Base-by-base conservation (phyloP, 2,888 invertebrate genomes). In the Coenonympha glycerion region DNA sequence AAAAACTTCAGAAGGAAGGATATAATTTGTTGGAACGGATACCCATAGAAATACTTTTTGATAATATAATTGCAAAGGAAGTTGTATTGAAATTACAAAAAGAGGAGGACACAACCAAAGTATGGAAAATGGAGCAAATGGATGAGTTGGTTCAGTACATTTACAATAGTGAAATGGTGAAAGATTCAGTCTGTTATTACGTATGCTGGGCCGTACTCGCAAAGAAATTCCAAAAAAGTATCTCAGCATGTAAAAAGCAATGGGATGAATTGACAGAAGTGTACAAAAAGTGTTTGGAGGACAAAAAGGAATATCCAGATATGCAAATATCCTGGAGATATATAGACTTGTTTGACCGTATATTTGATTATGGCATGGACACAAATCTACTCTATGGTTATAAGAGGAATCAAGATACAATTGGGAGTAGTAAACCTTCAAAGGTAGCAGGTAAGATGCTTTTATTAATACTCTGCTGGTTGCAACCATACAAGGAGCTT, bases 281-380 rank as follows among this genome's bases (percentile, higher is more conserved):
- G 0, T 87, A 87, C 37, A 77, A 74, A 41, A 65, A 69, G 1
- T 75, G 82, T 42, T 63, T 86, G 30, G 65, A 76, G 11, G 79
- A 83, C 45, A 87, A 87, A 50, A 83, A 79, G 52, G 82, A 86
- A 40, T 69, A 84, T 57, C 70, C 85, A 0, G 84, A 84, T 40
- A 69, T 80, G 72, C 73, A 79, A 55, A 81, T 87, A 5, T 78
- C 83, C 57, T 87, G 87, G 87, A 63, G 77, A 15, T 87, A 86
- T 49, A 85, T 84, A 36, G 84, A 87, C 8, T 52, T 80, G 34
- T 86, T 87, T 69, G 87, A 87, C 56, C 74, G 75, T 37, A 80
- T 87, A 53, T 86, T 85, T 64, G 83, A 85, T 53, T 85, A 83
- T 58, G 87, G 87, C 0, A 85, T 81, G 79, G 80, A 85, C 48